Percentiles rank a stretch among this genome's conserved stretches.
These are phyloP conservation scores for Drosophila parabipectinata DNA, from an alignment of 1,140 invertebrate species.

Conservation along the genomic window DNA sequence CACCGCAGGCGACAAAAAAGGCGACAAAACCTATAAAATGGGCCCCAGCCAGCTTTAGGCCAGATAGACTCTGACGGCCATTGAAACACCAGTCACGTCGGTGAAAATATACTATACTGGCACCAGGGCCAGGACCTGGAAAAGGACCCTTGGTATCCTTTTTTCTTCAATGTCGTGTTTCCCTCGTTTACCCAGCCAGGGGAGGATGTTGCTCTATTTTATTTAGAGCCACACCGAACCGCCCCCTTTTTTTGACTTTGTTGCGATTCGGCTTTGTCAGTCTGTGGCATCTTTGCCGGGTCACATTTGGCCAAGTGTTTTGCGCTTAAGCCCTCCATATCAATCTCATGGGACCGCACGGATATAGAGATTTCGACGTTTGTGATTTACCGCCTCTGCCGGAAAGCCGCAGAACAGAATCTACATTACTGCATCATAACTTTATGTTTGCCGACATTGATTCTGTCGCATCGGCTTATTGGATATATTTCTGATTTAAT, in stretches of 20 bases:
- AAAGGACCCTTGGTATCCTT: conserved; percentile 5
- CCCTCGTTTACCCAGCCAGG: conserved; percentile 32
- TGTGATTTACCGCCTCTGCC: conserved; percentile 69
- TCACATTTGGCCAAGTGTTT: conserved; percentile 82
- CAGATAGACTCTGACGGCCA: conserved; percentile 64
- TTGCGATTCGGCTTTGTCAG: conserved; percentile 57
- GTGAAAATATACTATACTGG: conserved; percentile 62
- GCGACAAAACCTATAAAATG: conserved; percentile 27
- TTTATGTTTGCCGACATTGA: conserved; percentile 63
- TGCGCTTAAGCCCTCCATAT: conserved; percentile 77
- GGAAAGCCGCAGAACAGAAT: conserved; percentile 28
- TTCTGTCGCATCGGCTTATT: conserved; percentile 55
- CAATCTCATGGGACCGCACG: conserved; percentile 73
- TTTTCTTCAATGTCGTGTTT: conserved; percentile 4
- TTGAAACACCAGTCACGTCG: conserved; percentile 71
- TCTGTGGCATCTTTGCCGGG: conserved; percentile 31
- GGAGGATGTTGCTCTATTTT: conserved; percentile 68
- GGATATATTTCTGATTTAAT: conserved; percentile 56
- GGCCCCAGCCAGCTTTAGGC: conserved; percentile 9
- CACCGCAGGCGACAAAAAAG: conserved; percentile 38
- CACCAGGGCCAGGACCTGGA: background rate
- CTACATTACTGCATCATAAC: conserved; percentile 70
- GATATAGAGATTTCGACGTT: conserved; percentile 81
- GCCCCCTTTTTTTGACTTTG: conserved; percentile 55
- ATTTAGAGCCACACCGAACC: conserved; percentile 37